These are phyloP conservation scores for Hyposoter didymator DNA, from an alignment of 2,888 invertebrate species.

Conservation along the genomic window DNA sequence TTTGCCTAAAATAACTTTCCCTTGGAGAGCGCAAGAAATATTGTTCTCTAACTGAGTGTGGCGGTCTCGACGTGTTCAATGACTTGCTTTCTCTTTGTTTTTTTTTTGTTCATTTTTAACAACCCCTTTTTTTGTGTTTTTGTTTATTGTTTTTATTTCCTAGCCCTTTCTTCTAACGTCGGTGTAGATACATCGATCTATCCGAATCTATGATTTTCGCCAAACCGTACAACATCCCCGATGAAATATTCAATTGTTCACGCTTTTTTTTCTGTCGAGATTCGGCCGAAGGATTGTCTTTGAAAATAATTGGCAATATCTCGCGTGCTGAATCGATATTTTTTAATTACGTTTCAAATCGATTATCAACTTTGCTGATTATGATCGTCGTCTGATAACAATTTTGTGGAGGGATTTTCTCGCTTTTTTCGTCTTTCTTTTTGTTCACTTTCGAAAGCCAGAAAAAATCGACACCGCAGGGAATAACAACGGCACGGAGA, in stretches of 20 bases:
- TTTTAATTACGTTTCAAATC: not conserved
- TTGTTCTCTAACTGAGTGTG: not conserved
- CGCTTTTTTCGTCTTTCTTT: not conserved
- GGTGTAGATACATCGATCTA: conserved; percentile 48
- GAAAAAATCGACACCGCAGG: conserved; percentile 50
- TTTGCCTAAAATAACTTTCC: conserved; percentile 10
- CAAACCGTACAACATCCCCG: not conserved
- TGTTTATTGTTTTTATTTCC: not conserved
- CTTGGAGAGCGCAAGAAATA: not conserved
- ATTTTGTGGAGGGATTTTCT: not conserved
- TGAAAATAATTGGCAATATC: conserved; percentile 10
- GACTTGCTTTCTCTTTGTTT: conserved; percentile 23
- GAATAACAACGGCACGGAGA: conserved; percentile 22
- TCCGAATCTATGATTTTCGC: conserved; percentile 7
- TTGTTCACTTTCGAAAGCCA: conserved; percentile 12
- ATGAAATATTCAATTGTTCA: not conserved
- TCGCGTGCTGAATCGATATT: not conserved
- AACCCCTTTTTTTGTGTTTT: conserved; percentile 11
- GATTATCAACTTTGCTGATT: not conserved
- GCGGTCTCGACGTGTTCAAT: conserved; percentile 49
- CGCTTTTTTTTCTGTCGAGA: not conserved
- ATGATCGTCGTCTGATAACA: not conserved
- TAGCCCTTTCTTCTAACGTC: conserved; percentile 12
- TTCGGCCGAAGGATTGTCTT: conserved; percentile 47
- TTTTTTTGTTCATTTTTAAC: conserved; percentile 12